Base-by-base conservation (phyloP, 1,140 invertebrate species). In the Triops cancriformis region DNA sequence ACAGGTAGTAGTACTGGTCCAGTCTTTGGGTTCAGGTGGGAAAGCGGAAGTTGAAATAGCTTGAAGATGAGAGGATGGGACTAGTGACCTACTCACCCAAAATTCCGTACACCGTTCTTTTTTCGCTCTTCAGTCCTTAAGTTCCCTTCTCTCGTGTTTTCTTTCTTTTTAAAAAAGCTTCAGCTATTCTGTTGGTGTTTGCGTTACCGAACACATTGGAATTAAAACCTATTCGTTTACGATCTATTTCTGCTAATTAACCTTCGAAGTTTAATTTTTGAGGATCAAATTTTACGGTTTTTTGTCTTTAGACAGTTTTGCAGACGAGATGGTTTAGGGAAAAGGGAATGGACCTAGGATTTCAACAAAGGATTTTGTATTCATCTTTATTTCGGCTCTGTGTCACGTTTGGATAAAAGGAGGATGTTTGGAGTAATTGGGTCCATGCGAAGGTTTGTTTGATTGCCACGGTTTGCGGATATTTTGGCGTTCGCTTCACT, bases 31-130 rank as follows among this genome's bases (percentile, higher is more conserved):
- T 14, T 64, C 51, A 64, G 51, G 51, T 64, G 51, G 51, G 51
- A 64, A 64, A 64, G 51, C 9, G 51, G 51, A 64, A 64, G 51
- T 64, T 18, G 51, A 23, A 64, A 64, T 64, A 64, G 51, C 51
- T 64, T 64, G 51, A 18, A 64, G 51, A 64, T 64, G 51, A 64
- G 51, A 64, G 51, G 51, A 64, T 64, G 14, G 51, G 51, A 64
- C 51, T 14, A 64, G 51, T 64, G 51, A 64, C 51, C 51, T 64
- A 64, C 51, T 64, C 51, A 64, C 51, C 51, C 51, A 64, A 64
- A 64, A 64, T 64, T 64, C 51, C 51, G 51, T 23, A 64, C 51
- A 64, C 51, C 14, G 14, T 14, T 64, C 51, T 64, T 9, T 23
- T 64, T n/a, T 64, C 14, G 18, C 23, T 64, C 51, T 64, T 64